Evolutionary conservation across 2,797 vertebrate genomes (phyloP), one percentile per base, ranked within the genome.

Genomic region (Aulostomus chinensis): DNA sequence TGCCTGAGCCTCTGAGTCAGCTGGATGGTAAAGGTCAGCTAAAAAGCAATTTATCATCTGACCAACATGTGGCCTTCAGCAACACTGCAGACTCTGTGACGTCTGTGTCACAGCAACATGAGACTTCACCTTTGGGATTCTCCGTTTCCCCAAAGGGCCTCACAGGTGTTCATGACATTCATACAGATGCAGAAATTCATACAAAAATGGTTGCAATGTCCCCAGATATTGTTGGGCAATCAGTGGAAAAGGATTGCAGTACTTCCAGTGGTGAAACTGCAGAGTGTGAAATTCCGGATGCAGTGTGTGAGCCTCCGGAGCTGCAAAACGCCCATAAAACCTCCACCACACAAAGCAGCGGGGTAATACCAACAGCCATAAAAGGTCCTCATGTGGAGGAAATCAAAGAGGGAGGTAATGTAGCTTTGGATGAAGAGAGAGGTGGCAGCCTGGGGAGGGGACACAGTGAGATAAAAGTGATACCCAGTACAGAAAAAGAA

Each of bases 391-490:
- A 40, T 50, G 58, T 47, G 13, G 65, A 74, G 38, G 68, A 70
- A 58, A 71, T 67, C 46, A 55, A 56, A 62, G 50, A 58, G 45
- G 68, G 68, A 72, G 76, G 80, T 64, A 64, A 72, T 66, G 71
- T 50, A 42, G 51, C 72, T 36, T 65, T 55, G 37, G 54, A 55
- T 4, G n/a, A 55, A 40, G 79, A 53, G 55, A 61, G 58, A 54
- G 50, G 58, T 24, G 56, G 71, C 68, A 62, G 65, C 52, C 64
- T 70, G 32, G 60, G 32, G 39, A 70, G 31, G 14, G 66, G 46
- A 57, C 72, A 41, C 53, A 47, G 53, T 24, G 36, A 54, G 18
- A 38, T 48, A 35, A 56, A 64, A 39, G 66, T 8, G 2, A 36
- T 51, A 22, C 58, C 80, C 62, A 56, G 50, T 21, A 59, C 77